These are phyloP conservation scores for Bryconaethiops microstoma DNA, from an alignment of 2,797 vertebrate species.

Conservation along the genomic window DNA sequence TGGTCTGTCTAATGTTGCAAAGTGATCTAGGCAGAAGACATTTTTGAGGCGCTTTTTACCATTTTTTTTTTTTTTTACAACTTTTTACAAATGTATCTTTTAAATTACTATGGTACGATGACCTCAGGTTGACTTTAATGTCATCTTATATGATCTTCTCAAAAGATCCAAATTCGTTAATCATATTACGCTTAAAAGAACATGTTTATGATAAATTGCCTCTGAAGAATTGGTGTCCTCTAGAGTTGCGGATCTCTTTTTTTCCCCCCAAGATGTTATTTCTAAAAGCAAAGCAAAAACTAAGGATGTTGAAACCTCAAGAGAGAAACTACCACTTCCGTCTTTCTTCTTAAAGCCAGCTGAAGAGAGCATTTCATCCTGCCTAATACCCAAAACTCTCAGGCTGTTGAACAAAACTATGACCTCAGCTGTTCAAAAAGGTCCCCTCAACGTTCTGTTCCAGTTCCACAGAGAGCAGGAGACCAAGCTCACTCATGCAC, in stretches of 20 bases:
- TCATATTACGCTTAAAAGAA: neutral
- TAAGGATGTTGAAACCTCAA: slow-evolving; percentile 33
- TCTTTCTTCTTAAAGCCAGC: slow-evolving; percentile 27
- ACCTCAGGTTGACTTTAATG: too few species aligned
- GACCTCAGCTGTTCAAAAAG: slow-evolving; percentile 22
- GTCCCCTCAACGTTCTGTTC: slow-evolving; percentile 9
- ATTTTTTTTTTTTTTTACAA: too few species aligned
- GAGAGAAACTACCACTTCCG: slow-evolving; percentile 44
- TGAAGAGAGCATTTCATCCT: neutral
- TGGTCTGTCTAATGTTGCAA: too few species aligned
- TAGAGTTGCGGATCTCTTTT: neutral
- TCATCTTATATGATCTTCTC: too few species aligned
- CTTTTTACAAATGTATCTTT: too few species aligned
- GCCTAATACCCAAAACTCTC: slow-evolving; percentile 1
- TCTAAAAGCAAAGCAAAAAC: slow-evolving; percentile 30
- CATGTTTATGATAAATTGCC: neutral
- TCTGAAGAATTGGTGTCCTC: neutral
- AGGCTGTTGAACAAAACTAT: neutral
- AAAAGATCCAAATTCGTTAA: too few species aligned
- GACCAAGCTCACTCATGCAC: neutral
- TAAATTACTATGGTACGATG: too few species aligned
- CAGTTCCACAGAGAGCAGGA: neutral
- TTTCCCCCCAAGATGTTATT: slow-evolving; percentile 4
- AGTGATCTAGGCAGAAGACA: too few species aligned
- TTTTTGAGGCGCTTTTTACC: too few species aligned